Evolutionary conservation across 2,888 invertebrate genomes (phyloP), one percentile per base, ranked within the genome.

Genomic region (Lycophotia porphyrea): DNA sequence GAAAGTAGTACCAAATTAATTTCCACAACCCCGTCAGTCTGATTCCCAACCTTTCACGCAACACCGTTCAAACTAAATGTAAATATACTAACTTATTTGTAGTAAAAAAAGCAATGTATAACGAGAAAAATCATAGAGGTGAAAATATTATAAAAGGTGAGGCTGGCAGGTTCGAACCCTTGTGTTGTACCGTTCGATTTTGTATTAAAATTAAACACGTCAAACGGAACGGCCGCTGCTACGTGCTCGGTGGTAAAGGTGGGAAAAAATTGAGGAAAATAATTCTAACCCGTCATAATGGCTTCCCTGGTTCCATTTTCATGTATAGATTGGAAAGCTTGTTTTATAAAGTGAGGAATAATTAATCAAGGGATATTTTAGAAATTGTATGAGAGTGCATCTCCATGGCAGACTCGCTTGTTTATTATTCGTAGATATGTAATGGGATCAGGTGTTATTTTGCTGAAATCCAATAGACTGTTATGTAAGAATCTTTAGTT

Each of bases 171-270:
- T 31, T 55, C 31, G 52, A 55, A 31, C 76, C 39, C 52, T 44
- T 52, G 31, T 52, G 49, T 68, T 76, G 68, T 52, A 18, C 8
- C 52, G 71, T 71, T 77, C 77, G 39, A 78, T 71, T 78, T 78
- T 71, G 64, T 78, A 71, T 77, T 78, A 65, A 77, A 78, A 78
- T 78, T 52, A 67, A 76, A 76, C 42, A 61, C 52, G 76, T 77
- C 69, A 63, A 44, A 76, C 76, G 49, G 34, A 24, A 31, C 68
- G n/a, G 52, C 71, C 34, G 58, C 60, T 58, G 68, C 34, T 67
- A 68, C 55, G 67, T 47, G 36, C 42, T 70, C 27, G 71, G 78
- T 78, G 64, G 64, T 49, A 18, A 71, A 39, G 34, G 34, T 34
- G 11, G 13, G n/a, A 64, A 77, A 67, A 77, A 78, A 24, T 15